These are phyloP conservation scores for Motacilla tschutschensis DNA, from an alignment of 2,113 vertebrate genomes.

Conservation along the genomic window DNA sequence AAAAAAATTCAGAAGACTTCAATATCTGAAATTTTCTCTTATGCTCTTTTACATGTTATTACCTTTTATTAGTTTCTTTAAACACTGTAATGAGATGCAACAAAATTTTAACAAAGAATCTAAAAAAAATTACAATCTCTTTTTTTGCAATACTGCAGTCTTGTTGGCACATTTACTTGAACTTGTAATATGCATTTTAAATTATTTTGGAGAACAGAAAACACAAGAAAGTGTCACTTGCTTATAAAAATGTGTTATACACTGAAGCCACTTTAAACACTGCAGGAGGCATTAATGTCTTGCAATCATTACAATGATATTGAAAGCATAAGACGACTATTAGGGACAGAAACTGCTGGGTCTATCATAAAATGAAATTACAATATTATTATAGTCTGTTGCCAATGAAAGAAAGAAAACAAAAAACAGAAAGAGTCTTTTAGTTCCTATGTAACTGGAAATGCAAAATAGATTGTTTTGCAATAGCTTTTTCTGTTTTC, in stretches of 20 bases:
- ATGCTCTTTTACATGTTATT: background rate
- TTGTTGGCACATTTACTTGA: conserved; percentile 18
- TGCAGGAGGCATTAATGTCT: conserved; percentile 18
- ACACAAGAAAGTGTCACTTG: background rate
- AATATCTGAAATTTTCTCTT: conserved; percentile 49
- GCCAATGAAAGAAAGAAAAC: conserved; percentile 10
- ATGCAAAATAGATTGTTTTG: conserved; percentile 13
- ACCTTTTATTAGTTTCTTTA: background rate
- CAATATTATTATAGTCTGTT: conserved; percentile 27
- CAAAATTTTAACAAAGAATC: background rate
- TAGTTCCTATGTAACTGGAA: background rate
- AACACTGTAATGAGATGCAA: background rate
- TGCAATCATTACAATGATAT: conserved; percentile 24
- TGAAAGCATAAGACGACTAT: conserved; percentile 1
- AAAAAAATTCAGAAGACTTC: background rate
- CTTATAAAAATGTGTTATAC: conserved; percentile 11
- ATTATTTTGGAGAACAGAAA: conserved; percentile 4
- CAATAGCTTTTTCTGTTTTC: conserved; percentile 18
- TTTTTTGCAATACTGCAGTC: background rate
- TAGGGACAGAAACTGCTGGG: conserved; percentile 1
- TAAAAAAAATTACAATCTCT: background rate
- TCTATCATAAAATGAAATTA: conserved; percentile 47
- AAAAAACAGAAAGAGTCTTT: conserved; percentile 10
- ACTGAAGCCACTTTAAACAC: conserved; percentile 23
- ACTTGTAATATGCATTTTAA: background rate